Evolutionary conservation across 1,140 invertebrate species (phyloP).

Genomic region (Dendroctonus ponderosae): DNA sequence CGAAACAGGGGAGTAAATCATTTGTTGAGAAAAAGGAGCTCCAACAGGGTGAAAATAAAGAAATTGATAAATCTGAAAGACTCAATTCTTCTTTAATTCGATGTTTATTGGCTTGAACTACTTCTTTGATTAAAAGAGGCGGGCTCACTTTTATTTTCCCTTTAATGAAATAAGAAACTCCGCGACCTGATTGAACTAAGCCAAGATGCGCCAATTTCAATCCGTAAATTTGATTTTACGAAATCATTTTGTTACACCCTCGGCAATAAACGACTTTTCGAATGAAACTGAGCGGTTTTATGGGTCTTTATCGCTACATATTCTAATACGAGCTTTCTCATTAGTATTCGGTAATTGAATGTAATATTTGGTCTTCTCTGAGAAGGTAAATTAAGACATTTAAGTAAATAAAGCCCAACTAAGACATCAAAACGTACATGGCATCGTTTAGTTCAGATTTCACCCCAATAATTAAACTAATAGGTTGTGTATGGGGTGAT

Average conservation of each 20-base stretch:
- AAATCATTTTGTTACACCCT: conserved; percentile 13
- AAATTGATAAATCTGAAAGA: conserved; percentile 38
- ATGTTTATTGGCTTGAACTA: conserved; percentile 40
- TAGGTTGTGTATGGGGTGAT: conserved; percentile 26
- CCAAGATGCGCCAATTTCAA: conserved; percentile 27
- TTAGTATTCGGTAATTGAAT: neutral
- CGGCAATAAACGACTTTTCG: neutral
- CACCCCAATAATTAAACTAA: conserved; percentile 26
- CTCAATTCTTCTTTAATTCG: conserved; percentile 41
- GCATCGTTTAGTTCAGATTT: conserved; percentile 12
- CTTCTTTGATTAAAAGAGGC: conserved; percentile 40
- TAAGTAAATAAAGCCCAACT: neutral
- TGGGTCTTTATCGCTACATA: conserved; percentile 2
- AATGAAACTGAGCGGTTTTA: neutral
- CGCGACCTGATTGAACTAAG: conserved; percentile 35
- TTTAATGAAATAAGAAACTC: conserved; percentile 37
- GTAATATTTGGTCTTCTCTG: neutral
- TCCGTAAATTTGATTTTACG: conserved; percentile 25
- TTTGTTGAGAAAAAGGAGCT: conserved; percentile 9
- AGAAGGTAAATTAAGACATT: neutral
- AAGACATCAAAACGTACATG: conserved; percentile 10
- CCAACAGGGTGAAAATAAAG: conserved; percentile 28
- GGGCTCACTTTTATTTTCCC: conserved; percentile 36
- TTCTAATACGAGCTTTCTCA: neutral
- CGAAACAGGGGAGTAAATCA: conserved; percentile 21